Percentiles rank a stretch among this genome's conserved stretches.
Evolutionary conservation across 2,113 vertebrate genomes (phyloP).

Genomic region (Sinocyclocheilus grahami): DNA sequence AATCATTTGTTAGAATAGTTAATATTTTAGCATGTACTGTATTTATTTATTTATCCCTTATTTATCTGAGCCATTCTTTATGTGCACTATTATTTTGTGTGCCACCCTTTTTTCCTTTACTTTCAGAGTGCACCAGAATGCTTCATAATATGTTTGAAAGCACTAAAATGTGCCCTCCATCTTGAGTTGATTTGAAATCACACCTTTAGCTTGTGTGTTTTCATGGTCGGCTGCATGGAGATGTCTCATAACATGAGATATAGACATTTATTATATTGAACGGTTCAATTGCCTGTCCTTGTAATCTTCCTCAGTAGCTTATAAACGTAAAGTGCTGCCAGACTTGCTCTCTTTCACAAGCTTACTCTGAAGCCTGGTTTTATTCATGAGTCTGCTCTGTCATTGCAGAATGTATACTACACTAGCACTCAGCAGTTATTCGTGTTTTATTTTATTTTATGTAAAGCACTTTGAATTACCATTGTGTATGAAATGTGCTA

Average conservation of each 20-base stretch:
- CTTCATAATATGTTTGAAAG: not conserved
- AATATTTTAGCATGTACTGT: not conserved
- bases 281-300: conserved; percentile 17
- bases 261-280: not conserved
- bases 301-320: not conserved
- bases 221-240: not conserved
- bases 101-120: not conserved
- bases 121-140: not conserved
- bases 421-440: conserved; percentile 89
- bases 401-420: conserved; percentile 95
- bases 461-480: too few species aligned
- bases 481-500: too few species aligned
- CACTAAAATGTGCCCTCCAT: not conserved
- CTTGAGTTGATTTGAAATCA: not conserved
- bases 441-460: too few species aligned
- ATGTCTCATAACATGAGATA: not conserved
- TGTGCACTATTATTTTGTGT: not conserved
- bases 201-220: not conserved
- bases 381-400: conserved; percentile 57
- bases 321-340: conserved; percentile 1
- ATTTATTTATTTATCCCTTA: not conserved
- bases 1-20: not conserved
- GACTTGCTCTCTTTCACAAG: not conserved
- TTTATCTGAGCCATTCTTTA: not conserved
- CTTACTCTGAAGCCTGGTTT: not conserved